Conservation (phyloP, 2,113 vertebrate species). For the Manacus vitellinus region DNA sequence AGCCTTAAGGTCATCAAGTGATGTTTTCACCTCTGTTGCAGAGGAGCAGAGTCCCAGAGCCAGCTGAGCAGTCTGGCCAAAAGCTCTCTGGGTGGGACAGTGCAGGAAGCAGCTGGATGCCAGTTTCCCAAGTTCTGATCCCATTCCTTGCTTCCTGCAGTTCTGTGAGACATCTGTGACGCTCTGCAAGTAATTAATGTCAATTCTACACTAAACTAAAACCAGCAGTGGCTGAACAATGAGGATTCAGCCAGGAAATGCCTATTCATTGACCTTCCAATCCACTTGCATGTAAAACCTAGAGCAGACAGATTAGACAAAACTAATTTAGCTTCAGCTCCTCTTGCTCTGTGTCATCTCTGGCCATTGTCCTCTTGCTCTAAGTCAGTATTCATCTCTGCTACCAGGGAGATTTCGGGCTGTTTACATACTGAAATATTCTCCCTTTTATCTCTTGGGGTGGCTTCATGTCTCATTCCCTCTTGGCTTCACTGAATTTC, state of each 20-base stretch:
- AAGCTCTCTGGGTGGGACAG: rapidly evolving
- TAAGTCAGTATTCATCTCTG: not conserved
- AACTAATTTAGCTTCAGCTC: not conserved
- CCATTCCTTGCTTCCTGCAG: not conserved
- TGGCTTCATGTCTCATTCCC: conserved; percentile 15
- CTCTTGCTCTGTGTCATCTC: not conserved
- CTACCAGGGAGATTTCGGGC: not conserved
- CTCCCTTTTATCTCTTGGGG: conserved; percentile 15
- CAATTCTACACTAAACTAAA: not conserved
- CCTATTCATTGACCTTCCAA: not conserved
- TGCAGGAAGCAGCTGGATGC: not conserved
- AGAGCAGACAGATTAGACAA: not conserved
- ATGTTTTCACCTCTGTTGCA: not conserved
- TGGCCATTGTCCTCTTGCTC: not conserved
- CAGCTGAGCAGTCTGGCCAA: not conserved
- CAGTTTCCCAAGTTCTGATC: not conserved
- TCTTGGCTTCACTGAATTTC: not conserved
- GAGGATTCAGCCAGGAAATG: conserved; percentile 28
- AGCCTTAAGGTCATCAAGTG: not conserved
- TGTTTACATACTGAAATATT: not conserved
- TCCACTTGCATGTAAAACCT: not conserved
- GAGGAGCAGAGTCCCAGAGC: not conserved
- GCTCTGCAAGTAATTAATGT: not conserved
- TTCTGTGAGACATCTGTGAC: not conserved
- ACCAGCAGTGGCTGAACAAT: not conserved